Base-by-base conservation (phyloP, 2,113 vertebrate species). In the Hemiprocne comata region DNA sequence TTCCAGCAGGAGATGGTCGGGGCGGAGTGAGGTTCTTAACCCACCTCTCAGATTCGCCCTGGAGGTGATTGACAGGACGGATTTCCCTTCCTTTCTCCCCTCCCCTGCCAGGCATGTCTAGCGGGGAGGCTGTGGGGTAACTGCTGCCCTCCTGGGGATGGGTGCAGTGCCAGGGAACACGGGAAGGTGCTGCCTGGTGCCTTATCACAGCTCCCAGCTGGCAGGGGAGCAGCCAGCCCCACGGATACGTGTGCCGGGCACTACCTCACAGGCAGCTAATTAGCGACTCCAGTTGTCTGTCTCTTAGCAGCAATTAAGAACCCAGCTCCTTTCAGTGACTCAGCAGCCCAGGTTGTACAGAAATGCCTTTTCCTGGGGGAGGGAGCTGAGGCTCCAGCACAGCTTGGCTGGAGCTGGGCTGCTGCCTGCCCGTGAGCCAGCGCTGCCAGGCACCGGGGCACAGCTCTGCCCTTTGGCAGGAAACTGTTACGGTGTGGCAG, bases 251-350 rank as follows among this genome's bases (percentile, higher is more conserved):
- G 92, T 70, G 85, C 90, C 5, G 17, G 93, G 85, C 81, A 48
- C 80, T 87, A 13, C 91, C 90, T 91, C 34, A 33, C 9, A 2
- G 54, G 40, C 54, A 80, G 73, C 61, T 90, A 33, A 80, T 92
- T 91, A 76, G 79, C 40, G 65, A 84, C 89, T 84, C 87, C 58
- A 10, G 15, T 67, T 64, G 75, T 58, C 78, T 78, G 57, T 90
- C 90, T 88, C 50, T 40, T 31, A 85, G 82, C 92, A 89, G 87
- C 78, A 62, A 76, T 94, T 81, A 89, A 89, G 89, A 42, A 67
- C 46, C 55, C 46, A 25, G 85, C 70, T 90, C 60, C 31, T 86
- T 70, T 6, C 1, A 31, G 79, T 94, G 96, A 94, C 89, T 91
- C 96, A 96, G 85, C 86, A 94, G 69, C 38, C 15, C 42, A 60